A percentile compares a stretch with the other conserved stretches of the same genome.
Evolutionary conservation across 2,113 vertebrate genomes (phyloP).

Genomic region (Shinisaurus crocodilurus): DNA sequence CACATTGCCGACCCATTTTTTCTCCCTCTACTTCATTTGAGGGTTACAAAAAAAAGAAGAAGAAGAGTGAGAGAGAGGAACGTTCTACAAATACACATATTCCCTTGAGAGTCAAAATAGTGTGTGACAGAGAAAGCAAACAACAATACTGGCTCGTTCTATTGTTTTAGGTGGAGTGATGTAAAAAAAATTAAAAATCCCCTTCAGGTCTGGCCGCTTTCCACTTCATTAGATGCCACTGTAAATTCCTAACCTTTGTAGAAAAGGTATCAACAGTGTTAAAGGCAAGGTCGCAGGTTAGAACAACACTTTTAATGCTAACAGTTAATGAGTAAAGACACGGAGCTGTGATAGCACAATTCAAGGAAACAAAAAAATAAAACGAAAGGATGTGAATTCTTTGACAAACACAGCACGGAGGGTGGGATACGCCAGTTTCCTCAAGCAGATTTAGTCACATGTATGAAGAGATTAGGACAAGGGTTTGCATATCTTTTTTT

Average conservation of each 20-base stretch:
- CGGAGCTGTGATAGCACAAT: slow-evolving; percentile 62
- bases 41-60: neutral
- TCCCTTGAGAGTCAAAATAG: slow-evolving; percentile 2
- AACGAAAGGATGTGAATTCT: slow-evolving; percentile 71
- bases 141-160: slow-evolving; percentile 3
- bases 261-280: slow-evolving; percentile 43
- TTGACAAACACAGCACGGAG: slow-evolving; percentile 51
- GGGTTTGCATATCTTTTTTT: slow-evolving; percentile 45
- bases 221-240: slow-evolving; percentile 38
- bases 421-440: slow-evolving; percentile 61
- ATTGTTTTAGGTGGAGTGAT: slow-evolving; percentile 33
- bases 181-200: neutral
- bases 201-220: slow-evolving; percentile 26
- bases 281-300: slow-evolving; percentile 52
- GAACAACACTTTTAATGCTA: slow-evolving; percentile 48
- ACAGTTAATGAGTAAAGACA: slow-evolving; percentile 47
- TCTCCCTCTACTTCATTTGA: neutral
- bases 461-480: slow-evolving; percentile 32
- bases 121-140: neutral
- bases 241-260: slow-evolving; percentile 39
- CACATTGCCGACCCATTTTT: neutral
- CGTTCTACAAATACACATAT: neutral
- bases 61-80: neutral
- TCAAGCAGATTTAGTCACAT: slow-evolving; percentile 54
- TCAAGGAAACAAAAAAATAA: slow-evolving; percentile 71